Evolutionary conservation across 2,888 invertebrate species (phyloP).

Genomic region (Hesperia comma): DNA sequence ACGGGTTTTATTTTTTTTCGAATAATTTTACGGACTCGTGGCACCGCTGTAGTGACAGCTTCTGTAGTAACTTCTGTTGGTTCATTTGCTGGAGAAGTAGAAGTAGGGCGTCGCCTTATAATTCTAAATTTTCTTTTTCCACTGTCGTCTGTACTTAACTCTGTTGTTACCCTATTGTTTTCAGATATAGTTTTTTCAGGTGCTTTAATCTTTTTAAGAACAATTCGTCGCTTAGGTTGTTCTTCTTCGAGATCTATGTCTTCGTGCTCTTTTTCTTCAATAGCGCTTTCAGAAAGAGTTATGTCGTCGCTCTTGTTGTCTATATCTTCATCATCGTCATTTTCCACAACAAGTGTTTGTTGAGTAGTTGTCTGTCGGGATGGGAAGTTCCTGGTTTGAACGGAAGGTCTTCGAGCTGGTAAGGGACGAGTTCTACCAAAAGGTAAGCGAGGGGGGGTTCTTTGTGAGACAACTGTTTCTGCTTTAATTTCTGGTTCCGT

Average conservation of each 20-base stretch:
- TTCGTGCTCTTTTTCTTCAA: slow-evolving; percentile 76
- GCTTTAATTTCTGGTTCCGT: slow-evolving; percentile 45
- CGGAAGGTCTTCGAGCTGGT: slow-evolving; percentile 45
- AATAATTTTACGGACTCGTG: slow-evolving; percentile 70
- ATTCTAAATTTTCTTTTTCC: slow-evolving; percentile 69
- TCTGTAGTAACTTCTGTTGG: slow-evolving; percentile 43
- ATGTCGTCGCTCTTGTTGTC: slow-evolving; percentile 73
- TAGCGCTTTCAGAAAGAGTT: slow-evolving; percentile 77
- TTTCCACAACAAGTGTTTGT: slow-evolving; percentile 47
- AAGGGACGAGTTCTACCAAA: slow-evolving; percentile 56
- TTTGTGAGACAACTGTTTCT: slow-evolving; percentile 51
- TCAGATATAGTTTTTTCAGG: slow-evolving; percentile 50
- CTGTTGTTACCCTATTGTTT: slow-evolving; percentile 53
- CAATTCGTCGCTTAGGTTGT: slow-evolving; percentile 38
- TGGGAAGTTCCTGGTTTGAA: slow-evolving; percentile 63
- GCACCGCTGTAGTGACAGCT: slow-evolving; percentile 49
- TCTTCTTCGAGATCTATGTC: slow-evolving; percentile 51
- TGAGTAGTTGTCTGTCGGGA: slow-evolving; percentile 61
- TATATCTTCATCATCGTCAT: slow-evolving; percentile 59
- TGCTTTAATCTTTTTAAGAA: slow-evolving; percentile 44
- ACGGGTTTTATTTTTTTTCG: slow-evolving; percentile 66
- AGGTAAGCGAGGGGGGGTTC: slow-evolving; percentile 56
- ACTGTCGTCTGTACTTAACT: slow-evolving; percentile 58
- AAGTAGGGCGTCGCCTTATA: slow-evolving; percentile 67
- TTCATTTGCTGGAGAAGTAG: slow-evolving; percentile 48